Evolutionary conservation across 2,888 invertebrate genomes (phyloP).

Genomic region (Scaptodrosophila latifasciaeformis): DNA sequence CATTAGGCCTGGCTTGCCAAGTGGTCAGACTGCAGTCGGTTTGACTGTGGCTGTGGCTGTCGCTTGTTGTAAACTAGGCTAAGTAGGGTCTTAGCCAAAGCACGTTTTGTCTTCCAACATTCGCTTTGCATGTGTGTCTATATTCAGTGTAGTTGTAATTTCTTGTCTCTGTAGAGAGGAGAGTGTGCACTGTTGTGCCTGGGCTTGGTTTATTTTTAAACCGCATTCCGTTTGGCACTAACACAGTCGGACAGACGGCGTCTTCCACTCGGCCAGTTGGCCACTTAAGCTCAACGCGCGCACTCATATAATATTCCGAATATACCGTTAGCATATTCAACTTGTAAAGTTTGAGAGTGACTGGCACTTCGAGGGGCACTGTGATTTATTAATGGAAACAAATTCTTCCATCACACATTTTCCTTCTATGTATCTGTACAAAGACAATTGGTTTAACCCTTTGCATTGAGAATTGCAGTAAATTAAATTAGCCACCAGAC

Average conservation of each 20-base stretch:
- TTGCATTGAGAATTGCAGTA: slow-evolving; percentile 34
- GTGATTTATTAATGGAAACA: background rate
- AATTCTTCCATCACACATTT: background rate
- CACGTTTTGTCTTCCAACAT: slow-evolving; percentile 49
- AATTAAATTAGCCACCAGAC: slow-evolving; percentile 45
- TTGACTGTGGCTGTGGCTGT: slow-evolving; percentile 13
- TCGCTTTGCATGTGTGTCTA: background rate
- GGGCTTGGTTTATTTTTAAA: slow-evolving; percentile 65
- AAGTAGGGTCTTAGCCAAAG: slow-evolving; percentile 68
- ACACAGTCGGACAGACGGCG: background rate
- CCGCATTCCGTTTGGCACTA: slow-evolving; percentile 53
- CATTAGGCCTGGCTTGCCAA: slow-evolving; percentile 39
- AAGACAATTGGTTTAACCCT: slow-evolving; percentile 41
- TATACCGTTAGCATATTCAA: slow-evolving; percentile 31
- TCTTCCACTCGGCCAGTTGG: background rate
- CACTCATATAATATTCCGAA: background rate
- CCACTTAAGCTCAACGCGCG: background rate
- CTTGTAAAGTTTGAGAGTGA: background rate
- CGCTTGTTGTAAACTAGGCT: slow-evolving; percentile 61
- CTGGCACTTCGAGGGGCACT: slow-evolving; percentile 20
- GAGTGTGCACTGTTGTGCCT: slow-evolving; percentile 12
- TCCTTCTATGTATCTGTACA: slow-evolving; percentile 14
- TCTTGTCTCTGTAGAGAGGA: slow-evolving; percentile 16
- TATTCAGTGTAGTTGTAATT: background rate
- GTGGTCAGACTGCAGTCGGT: slow-evolving; percentile 7